phyloP scores from a whole-genome alignment of 2,888 invertebrate genomes.

The Pediacus dermestoides region DNA sequence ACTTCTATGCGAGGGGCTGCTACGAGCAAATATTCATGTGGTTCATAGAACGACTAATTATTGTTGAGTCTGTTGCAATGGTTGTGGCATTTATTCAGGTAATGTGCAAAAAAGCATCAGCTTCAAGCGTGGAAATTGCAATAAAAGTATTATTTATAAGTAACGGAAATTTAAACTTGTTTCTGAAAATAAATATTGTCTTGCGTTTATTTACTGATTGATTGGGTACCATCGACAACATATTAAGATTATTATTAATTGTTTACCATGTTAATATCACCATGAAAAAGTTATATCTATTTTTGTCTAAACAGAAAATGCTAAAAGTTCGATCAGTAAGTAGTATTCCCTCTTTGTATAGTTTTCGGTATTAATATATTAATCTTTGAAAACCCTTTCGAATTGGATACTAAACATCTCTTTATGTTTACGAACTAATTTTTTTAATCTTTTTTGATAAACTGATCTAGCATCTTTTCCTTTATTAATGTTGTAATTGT shows the following conservation, averaged over 20 bases:
- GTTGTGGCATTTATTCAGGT: conserved; percentile 75
- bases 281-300: no score
- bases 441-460: no score
- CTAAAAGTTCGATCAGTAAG: neutral
- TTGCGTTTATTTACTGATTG: conserved; percentile 9
- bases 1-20: conserved; percentile 67
- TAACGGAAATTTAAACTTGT: neutral
- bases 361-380: no score
- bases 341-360: no score
- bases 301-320: neutral
- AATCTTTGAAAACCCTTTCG: no score
- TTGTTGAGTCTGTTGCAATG: conserved; percentile 74
- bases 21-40: conserved; percentile 70
- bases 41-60: conserved; percentile 72
- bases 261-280: no score
- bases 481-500: conserved; percentile 11
- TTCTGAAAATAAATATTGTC: neutral
- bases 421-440: no score
- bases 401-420: no score
- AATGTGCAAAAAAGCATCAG: conserved; percentile 17
- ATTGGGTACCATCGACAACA: no score
- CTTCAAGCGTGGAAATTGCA: no score
- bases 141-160: conserved; percentile 3
- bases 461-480: no score
- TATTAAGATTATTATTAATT: no score